Base-by-base conservation (phyloP, 2,888 invertebrate genomes). In the Pardosa pseudoannulata region DNA sequence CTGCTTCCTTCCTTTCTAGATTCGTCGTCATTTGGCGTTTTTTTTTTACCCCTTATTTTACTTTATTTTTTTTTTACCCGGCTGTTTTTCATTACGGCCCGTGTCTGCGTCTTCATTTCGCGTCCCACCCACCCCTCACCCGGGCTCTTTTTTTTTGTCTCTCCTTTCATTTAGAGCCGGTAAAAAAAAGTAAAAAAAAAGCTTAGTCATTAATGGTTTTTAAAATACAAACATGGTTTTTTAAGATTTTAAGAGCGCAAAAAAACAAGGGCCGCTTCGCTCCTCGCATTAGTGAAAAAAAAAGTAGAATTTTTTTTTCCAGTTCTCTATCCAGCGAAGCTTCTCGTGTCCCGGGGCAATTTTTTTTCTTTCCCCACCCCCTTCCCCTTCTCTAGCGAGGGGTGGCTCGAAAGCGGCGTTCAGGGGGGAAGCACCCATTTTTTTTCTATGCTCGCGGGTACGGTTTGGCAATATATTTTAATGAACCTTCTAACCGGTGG, bases 191-290 rank as follows among this genome's bases (percentile, higher is more conserved):
- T 50, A 67, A 79, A 85, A 86, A 87, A 87, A 76, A 50, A 87
- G 86, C 86, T 87, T 80, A 75, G 79, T 87, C 86, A 87, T 87
- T 87, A 87, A 87, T 87, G 86, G 86, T 87, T 87, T 87, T 87
- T 87, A 87, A 87, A 87, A 87, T 87, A 87, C 86, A 87, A 87
- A 87, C 86, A 87, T 87, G 86, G 86, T 87, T 87, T 87, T 87
- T 87, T 79, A 87, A 80, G 80, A 80, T 87, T 87, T 87, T 87
- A 87, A 80, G 80, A 80, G 80, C 75, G 80, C 70, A 87, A 86
- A 87, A 86, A 87, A 87, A 87, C 80, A 80, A 87, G 79, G 80
- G 72, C 78, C 72, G 83, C 83, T 78, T 83, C 83, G 72, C 83
- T 83, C 83, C 65, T 72, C 72, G 78, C 83, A 83, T 83, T 83